These are phyloP conservation scores for Tricholauxania praeusta DNA, from an alignment of 2,888 invertebrate genomes.

Conservation along the genomic window DNA sequence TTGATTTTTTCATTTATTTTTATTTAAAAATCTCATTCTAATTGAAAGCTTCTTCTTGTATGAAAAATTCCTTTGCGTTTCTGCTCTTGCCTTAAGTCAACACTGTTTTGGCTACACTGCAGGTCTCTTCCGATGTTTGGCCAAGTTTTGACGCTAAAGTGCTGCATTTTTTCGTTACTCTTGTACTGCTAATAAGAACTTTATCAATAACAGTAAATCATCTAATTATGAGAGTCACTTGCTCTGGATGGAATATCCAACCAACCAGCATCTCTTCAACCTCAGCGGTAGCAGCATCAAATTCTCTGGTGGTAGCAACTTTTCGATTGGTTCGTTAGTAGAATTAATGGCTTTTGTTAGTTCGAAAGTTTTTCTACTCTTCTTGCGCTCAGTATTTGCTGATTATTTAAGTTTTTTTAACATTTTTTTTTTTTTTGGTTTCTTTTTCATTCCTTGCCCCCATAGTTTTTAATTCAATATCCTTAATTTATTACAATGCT, in stretches of 20 bases:
- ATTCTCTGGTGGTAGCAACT: slow-evolving; percentile 10
- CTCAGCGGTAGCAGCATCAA: slow-evolving; percentile 40
- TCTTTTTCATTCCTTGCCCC: slow-evolving; percentile 11
- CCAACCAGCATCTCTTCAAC: slow-evolving; percentile 27
- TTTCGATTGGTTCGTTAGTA: slow-evolving; percentile 37
- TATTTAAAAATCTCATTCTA: slow-evolving; percentile 1
- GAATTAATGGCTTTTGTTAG: slow-evolving; percentile 61
- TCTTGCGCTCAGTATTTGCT: slow-evolving; percentile 48
- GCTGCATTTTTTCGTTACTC: slow-evolving; percentile 10
- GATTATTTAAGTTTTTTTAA: slow-evolving; percentile 33
- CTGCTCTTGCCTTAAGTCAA: not conserved
- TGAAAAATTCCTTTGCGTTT: not conserved
- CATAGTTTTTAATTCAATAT: slow-evolving; percentile 25
- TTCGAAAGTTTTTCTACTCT: slow-evolving; percentile 59
- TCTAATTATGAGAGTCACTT: slow-evolving; percentile 56
- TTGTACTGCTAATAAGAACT: slow-evolving; percentile 47
- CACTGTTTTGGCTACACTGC: too few relatives aligned
- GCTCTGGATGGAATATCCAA: too few relatives aligned
- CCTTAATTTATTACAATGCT: slow-evolving; percentile 56
- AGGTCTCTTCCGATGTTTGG: not conserved
- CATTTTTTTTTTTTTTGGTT: slow-evolving; percentile 48
- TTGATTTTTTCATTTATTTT: slow-evolving; percentile 20
- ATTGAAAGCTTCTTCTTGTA: slow-evolving; percentile 8
- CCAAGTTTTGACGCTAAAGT: slow-evolving; percentile 27
- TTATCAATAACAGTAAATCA: slow-evolving; percentile 63